These are phyloP conservation scores for Rhynchotus rufescens DNA, from an alignment of 2,797 vertebrate species.

Conservation along the genomic window DNA sequence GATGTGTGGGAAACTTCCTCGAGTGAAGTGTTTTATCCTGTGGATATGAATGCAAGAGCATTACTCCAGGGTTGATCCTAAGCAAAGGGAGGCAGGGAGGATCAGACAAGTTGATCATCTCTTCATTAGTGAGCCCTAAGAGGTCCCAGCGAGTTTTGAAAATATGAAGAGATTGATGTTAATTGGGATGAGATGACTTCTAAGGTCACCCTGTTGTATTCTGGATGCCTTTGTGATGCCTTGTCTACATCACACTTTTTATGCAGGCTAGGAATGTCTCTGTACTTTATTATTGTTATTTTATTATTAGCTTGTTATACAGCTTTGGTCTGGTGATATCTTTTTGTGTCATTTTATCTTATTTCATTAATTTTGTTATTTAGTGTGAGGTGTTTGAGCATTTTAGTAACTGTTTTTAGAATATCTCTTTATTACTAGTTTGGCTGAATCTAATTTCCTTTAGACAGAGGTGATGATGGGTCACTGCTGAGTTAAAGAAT, in stretches of 20 bases:
- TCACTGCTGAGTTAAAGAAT: not conserved
- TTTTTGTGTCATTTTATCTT: not conserved
- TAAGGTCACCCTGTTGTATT: not conserved
- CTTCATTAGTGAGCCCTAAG: not conserved
- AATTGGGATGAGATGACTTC: not conserved
- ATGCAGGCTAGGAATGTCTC: not conserved
- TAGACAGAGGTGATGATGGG: not conserved
- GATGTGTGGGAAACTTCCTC: conserved; percentile 59
- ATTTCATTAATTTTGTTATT: not conserved
- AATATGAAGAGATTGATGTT: not conserved
- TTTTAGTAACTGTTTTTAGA: not conserved
- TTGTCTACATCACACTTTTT: not conserved
- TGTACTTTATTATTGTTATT: not conserved
- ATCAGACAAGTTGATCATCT: not conserved
- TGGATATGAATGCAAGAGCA: not conserved
- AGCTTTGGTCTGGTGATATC: not conserved
- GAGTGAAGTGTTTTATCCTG: conserved; percentile 16
- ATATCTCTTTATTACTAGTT: not conserved
- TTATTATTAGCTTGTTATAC: not conserved
- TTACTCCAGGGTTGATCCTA: not conserved
- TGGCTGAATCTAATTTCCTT: not conserved
- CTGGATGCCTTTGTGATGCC: not conserved
- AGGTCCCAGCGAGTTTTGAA: not conserved
- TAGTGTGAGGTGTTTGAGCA: not conserved
- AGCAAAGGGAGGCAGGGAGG: not conserved